phyloP scores from a whole-genome alignment of 2,888 invertebrate genomes.

The Lasioglossum malachurum region DNA sequence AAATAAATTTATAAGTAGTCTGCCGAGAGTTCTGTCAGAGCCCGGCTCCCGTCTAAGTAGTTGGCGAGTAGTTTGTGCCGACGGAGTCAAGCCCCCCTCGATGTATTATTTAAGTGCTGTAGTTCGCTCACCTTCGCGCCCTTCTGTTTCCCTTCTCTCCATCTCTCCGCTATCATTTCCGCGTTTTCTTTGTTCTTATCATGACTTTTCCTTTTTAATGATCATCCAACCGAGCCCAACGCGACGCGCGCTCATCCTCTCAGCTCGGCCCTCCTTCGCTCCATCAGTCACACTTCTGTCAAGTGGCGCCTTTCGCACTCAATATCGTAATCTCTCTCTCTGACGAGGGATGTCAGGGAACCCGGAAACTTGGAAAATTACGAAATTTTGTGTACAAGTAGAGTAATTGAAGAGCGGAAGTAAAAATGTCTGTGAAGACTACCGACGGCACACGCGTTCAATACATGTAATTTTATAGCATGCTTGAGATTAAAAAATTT shows the following conservation, averaged over 20 bases:
- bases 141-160: conserved; percentile 4
- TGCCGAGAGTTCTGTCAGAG: conserved; percentile 80
- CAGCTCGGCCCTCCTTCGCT: neutral
- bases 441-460: neutral
- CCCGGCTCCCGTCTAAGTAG: conserved; percentile 79
- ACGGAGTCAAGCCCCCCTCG: conserved; percentile 76
- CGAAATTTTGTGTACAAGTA: neutral
- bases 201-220: conserved; percentile 3
- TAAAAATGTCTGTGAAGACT: neutral
- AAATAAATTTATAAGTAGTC: conserved; percentile 83
- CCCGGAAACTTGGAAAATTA: neutral
- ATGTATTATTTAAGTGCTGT: conserved; percentile 77
- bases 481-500: too few relatives aligned
- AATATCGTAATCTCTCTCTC: neutral
- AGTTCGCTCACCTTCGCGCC: conserved; percentile 50
- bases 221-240: neutral
- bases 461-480: neutral
- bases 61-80: conserved; percentile 81
- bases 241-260: neutral
- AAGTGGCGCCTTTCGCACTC: neutral
- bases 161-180: neutral
- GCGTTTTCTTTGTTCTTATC: conserved; percentile 8
- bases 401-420: neutral
- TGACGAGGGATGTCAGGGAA: neutral
- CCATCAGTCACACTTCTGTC: neutral